Base-by-base conservation (phyloP, 2,888 invertebrate genomes). In the Cetonia aurata region DNA sequence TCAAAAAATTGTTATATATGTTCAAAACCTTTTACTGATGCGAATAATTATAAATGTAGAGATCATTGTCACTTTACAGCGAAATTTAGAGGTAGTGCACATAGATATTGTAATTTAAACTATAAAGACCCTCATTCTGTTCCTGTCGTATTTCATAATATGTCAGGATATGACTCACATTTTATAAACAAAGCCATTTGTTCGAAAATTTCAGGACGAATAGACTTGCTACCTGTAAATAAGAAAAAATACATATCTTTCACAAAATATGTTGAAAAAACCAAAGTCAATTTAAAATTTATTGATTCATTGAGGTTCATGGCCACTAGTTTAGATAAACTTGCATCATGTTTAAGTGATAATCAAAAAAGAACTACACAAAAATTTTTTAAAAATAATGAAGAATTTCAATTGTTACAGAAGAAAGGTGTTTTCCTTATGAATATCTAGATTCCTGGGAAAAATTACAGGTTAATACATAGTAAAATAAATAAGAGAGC, bases 241-340 rank as follows among this genome's bases (percentile, higher is more conserved):
- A 77, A 78, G 68, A 74, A 77, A 69, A 74, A 74, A 71, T 76
- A 74, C 67, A 77, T 75, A 46, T 76, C 73, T 41, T 77, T 76
- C 56, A 74, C 71, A 1, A 77, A 77, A 73, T 65, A 73, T 37
- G 25, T 75, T 33, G 42, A 69, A 42, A 70, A 65, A 15, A 75
- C 66, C 25, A 55, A 15, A 6, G 57, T 75, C 9, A 31, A 70
- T 10, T 74, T 76, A 33, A 68, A 75, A 67, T 78, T 78, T 56
- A 72, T 78, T 2, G 77, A 50, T 76, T 73, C 74, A 65, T 78
- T 75, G 56, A 46, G 75, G 48, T 79, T 78, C 70, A 75, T 77
- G 75, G 15, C 71, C 19, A 71, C 70, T n/a, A 76, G 76, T 67
- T 48, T 79, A 37, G 75, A 77, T 69, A 75, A 76, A 68, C 67